These are phyloP conservation scores for Salminus brasiliensis DNA, from an alignment of 2,113 vertebrate species.

Conservation along the genomic window DNA sequence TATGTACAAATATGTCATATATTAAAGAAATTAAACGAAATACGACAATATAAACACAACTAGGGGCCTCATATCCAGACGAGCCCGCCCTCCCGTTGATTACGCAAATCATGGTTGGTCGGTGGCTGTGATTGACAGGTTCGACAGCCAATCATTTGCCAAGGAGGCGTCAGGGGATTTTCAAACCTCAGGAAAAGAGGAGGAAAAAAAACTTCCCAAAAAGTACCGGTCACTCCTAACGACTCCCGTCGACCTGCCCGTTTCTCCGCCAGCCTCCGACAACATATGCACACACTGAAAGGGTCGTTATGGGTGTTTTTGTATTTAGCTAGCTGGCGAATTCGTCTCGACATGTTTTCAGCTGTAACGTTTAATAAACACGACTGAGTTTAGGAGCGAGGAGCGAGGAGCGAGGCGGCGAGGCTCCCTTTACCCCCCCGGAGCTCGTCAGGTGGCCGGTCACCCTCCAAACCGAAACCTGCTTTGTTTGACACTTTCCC, in stretches of 20 bases:
- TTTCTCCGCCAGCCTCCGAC: neutral
- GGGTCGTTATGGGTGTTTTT: neutral
- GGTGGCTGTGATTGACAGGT: conserved; percentile 36
- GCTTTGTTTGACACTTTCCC: neutral
- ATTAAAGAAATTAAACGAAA: no score
- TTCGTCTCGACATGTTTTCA: conserved; percentile 39
- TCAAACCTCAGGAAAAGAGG: conserved; percentile 52
- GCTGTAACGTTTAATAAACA: neutral
- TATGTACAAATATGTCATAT: no score
- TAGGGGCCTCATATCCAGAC: no score
- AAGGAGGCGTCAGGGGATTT: conserved; percentile 32
- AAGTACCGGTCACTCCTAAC: conserved; percentile 20
- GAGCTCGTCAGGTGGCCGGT: neutral
- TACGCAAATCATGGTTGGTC: no score
- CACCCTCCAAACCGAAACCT: neutral
- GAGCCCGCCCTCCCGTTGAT: no score
- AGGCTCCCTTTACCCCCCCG: neutral
- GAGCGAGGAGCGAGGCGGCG: neutral
- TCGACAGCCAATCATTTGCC: conserved; percentile 17
- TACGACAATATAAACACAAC: no score
- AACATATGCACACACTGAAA: neutral
- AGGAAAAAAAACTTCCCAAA: conserved; percentile 33
- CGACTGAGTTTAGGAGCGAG: neutral
- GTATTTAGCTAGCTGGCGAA: no score
- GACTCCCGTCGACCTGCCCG: neutral